Conservation (phyloP, 2,113 vertebrate species). For the Aramus guarauna region DNA sequence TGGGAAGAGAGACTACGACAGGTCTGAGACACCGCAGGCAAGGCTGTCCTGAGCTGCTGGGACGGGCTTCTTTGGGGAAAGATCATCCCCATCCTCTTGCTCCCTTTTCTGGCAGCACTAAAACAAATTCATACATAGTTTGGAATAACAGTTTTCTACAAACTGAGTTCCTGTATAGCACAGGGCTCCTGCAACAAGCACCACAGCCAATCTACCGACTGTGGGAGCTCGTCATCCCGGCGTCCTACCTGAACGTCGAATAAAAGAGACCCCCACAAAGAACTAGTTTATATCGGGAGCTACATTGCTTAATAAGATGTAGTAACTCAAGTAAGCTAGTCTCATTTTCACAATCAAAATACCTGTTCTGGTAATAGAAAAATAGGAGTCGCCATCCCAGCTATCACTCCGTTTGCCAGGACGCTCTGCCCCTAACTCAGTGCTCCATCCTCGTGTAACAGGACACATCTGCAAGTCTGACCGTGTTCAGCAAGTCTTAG, state of each 20-base stretch:
- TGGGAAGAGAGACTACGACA: neutral
- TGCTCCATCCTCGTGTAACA: neutral
- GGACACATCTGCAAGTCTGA: neutral
- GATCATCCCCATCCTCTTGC: neutral
- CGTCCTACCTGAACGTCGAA: neutral
- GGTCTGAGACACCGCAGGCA: neutral
- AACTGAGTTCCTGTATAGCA: neutral
- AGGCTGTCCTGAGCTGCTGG: neutral
- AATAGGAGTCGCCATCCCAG: neutral
- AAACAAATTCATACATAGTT: neutral
- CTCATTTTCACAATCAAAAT: neutral
- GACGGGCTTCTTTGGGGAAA: neutral
- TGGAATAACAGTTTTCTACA: neutral
- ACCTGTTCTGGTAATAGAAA: neutral
- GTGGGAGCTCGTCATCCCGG: neutral
- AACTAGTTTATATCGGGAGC: neutral
- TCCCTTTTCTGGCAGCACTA: neutral
- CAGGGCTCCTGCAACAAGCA: neutral
- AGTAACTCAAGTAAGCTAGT: neutral
- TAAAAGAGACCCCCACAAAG: neutral
- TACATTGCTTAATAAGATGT: neutral
- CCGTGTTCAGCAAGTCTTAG: neutral
- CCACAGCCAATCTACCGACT: neutral
- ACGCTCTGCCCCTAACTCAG: neutral
- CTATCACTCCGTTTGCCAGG: rapidly evolving